Evolutionary conservation across 2,888 invertebrate genomes (phyloP), one percentile per base, ranked within the genome.

Genomic region (Petrophora chlorosata): DNA sequence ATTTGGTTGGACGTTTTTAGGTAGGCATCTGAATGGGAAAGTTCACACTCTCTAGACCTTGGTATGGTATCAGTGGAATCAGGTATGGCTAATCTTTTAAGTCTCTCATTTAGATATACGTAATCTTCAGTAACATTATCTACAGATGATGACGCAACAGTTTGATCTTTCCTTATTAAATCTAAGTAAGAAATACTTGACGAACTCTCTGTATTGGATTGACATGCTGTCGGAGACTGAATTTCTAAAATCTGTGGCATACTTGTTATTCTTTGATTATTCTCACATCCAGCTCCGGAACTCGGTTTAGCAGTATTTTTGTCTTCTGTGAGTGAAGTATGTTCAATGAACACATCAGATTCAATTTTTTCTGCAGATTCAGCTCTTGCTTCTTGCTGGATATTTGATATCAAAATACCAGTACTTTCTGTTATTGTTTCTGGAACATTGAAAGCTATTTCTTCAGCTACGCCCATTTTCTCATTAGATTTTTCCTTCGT

Each of bases 61-160:
- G 64, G 63, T 28, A 45, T 55, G 14, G 10, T 10, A 23, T 16
- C 19, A 23, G 19, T 56, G 39, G 35, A 19, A 7, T 53, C 39
- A n/a, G 65, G 63, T 54, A 69, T 57, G 15, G 46, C 13, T 10
- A 76, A 62, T 26, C 51, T 63, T 53, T 72, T 55, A 43, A 79
- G 56, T 58, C 63, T 65, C 5, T 40, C 51, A 53, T 64, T 72
- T 15, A 79, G 56, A 5, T 70, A 63, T 52, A 59, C 61, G 35
- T 68, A 77, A 45, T 47, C 63, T 32, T 56, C 42, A 7, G 32
- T 38, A 15, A 10, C 15, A 12, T 19, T 42, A 22, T 43, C 28
- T 13, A 16, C n/a, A 16, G 12, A n/a, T 16, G 13, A 4, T 3
- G 7, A 10, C 8, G 4, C 15, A 9, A 23, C 1, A 7, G 8